A percentile compares a stretch with the other conserved stretches of the same genome.
These are phyloP conservation scores for Seriola dumerili DNA, from an alignment of 2,113 vertebrate species.

Conservation along the genomic window DNA sequence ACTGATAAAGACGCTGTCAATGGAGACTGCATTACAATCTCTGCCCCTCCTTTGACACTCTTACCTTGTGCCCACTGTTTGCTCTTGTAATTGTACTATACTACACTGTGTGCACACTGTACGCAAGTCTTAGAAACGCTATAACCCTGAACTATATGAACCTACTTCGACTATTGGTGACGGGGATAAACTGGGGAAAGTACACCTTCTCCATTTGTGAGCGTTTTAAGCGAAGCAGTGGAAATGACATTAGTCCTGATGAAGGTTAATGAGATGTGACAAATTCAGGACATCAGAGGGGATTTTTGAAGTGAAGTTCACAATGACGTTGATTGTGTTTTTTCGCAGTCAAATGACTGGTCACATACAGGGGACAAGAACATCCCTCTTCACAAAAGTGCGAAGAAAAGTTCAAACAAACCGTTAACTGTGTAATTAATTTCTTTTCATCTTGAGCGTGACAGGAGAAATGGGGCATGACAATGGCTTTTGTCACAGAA, in stretches of 20 bases:
- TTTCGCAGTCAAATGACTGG: neutral
- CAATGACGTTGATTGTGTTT: neutral
- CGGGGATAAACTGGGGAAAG: neutral
- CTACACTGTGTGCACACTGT: fast-evolving
- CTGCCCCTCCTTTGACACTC: neutral
- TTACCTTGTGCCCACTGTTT: neutral
- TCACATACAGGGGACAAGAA: too few relatives aligned
- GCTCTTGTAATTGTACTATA: neutral
- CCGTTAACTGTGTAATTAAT: neutral
- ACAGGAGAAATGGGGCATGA: neutral
- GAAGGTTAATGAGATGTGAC: neutral
- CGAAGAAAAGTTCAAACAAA: neutral
- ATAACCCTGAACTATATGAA: too few relatives aligned
- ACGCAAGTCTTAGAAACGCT: neutral
- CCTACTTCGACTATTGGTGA: neutral
- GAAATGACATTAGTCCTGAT: neutral
- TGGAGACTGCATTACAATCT: too few relatives aligned
- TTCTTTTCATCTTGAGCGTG: neutral
- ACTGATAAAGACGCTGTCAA: neutral
- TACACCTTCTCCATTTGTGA: neutral
- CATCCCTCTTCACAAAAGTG: too few relatives aligned
- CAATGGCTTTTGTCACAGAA: neutral
- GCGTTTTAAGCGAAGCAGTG: neutral
- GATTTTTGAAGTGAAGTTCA: neutral
- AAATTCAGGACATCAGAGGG: neutral